phyloP scores from a whole-genome alignment of 2,113 vertebrate genomes.

The Ameiurus melas region DNA sequence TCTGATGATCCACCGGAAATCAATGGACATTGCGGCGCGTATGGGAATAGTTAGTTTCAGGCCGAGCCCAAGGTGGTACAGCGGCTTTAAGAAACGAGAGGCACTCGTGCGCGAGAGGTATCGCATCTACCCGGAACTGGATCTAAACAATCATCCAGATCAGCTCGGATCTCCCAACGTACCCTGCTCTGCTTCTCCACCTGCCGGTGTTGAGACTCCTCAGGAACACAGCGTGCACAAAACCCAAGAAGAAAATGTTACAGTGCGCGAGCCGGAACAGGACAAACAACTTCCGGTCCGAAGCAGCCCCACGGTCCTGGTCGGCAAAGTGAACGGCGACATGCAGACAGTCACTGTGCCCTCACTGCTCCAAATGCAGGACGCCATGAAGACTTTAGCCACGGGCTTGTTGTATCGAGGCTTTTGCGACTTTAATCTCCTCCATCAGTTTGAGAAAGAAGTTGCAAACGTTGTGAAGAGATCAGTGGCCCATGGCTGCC shows the following conservation, averaged over 20 bases:
- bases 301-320: neutral
- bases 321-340: neutral
- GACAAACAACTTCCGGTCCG: neutral
- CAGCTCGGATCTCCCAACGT: neutral
- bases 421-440: constrained; percentile 46
- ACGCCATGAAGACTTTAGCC: constrained; percentile 45
- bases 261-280: neutral
- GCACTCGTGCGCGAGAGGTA: neutral
- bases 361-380: constrained; percentile 42
- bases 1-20: constrained; percentile 27
- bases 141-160: neutral
- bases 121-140: neutral
- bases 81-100: constrained; percentile 23
- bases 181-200: too few species aligned
- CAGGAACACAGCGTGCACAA: neutral
- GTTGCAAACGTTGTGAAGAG: constrained; percentile 37
- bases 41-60: constrained; percentile 24
- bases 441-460: constrained; percentile 48
- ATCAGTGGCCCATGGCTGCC: neutral
- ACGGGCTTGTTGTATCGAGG: constrained; percentile 46
- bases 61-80: constrained; percentile 26
- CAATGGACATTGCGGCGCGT: constrained; percentile 11
- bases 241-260: too few species aligned
- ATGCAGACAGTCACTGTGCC: constrained; percentile 38
- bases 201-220: neutral